Evolutionary conservation across 2,113 vertebrate species (phyloP).

Genomic region (Gallinago media): DNA sequence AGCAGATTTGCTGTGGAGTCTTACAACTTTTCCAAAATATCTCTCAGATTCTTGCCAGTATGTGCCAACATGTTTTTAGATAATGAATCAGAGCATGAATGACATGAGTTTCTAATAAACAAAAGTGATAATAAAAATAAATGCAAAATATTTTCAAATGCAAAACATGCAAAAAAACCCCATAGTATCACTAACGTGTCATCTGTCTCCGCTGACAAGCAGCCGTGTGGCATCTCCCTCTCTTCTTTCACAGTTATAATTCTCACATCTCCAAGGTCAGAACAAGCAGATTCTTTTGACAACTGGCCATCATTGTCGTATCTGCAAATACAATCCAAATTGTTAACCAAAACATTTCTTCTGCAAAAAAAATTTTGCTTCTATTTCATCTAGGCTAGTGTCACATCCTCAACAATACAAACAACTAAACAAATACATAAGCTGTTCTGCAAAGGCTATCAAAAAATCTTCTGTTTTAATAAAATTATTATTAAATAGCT

Average conservation of each 20-base stretch:
- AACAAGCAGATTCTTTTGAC: not conserved
- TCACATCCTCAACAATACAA: not conserved
- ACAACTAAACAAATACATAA: not conserved
- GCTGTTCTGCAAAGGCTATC: not conserved
- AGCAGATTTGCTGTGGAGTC: not conserved
- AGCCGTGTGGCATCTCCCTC: rapidly evolving
- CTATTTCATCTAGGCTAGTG: not conserved
- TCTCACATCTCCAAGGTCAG: not conserved
- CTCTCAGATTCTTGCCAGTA: not conserved
- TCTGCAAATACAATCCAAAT: not conserved
- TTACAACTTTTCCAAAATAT: not conserved
- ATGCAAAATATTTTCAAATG: not conserved
- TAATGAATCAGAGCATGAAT: not conserved
- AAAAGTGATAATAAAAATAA: not conserved
- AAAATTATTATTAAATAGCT: not conserved
- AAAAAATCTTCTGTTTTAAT: not conserved
- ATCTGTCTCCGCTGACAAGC: not conserved
- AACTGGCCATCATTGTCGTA: not conserved
- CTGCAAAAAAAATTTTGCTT: not conserved
- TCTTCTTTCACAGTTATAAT: conserved; percentile 26
- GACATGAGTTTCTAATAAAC: not conserved
- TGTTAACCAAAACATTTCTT: not conserved
- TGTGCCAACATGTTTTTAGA: not conserved
- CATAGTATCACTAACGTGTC: conserved; percentile 14
- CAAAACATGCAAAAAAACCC: not conserved